Base-by-base conservation (phyloP, 2,113 vertebrate species). In the Pelecanoides urinatrix region DNA sequence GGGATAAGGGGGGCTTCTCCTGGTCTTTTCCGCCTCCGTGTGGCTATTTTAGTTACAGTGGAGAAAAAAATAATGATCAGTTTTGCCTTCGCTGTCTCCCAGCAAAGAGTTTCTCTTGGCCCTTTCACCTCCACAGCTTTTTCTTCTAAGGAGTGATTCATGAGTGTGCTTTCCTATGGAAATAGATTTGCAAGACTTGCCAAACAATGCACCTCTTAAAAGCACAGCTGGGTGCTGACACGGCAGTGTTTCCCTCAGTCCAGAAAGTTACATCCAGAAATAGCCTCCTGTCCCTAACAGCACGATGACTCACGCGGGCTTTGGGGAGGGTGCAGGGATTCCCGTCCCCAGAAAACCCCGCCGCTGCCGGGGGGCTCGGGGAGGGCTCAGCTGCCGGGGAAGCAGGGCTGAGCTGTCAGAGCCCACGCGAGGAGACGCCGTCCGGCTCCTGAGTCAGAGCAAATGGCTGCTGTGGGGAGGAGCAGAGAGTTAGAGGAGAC, bases 151-250 rank as follows among this genome's bases (percentile, higher is more conserved):
- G 44, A 45, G 40, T 92, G 95, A 92, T 89, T 94, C 89, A 94
- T 55, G 70, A 5, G 0, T 30, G 50, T 5, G 40, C 86, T 87
- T 82, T 80, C 26, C 3, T 19, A 92, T 90, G 80, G 80, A 95
- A 96, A 92, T 79, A 53, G 82, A 84, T 83, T 40, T 59, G 86
- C 65, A 52, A 94, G 92, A 26, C 84, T 66, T 85, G 89, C 94
- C 95, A 91, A 92, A 82, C 50, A 70, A 21, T 6, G 5, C 88
- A 89, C 80, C 92, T 97, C 86, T 81, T 91, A 10, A 94, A 92
- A 96, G 73, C 86, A 68, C 86, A 91, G 91, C 95, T 95, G 93
- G 92, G 77, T 87, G 89, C 95, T 94, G 94, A 95, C 91, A 82
- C 20, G 5, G 74, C 92, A 85, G 92, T 23, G 63, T 73, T 94